Base-by-base conservation (phyloP, 2,113 vertebrate species). In the Seriola aureovittata region DNA sequence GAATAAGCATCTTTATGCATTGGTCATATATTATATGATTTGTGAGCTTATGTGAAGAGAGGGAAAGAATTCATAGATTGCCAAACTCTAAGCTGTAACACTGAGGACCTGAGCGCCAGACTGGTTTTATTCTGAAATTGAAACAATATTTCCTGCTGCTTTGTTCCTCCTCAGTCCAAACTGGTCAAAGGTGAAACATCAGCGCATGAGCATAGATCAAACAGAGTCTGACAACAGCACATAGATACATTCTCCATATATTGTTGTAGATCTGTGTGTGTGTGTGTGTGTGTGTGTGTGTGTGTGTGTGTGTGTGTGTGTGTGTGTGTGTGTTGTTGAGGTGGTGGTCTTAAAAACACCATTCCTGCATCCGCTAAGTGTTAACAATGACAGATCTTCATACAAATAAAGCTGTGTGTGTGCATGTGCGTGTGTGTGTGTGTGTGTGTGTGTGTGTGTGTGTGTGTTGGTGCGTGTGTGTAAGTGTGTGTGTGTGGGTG, bases 51-150 rank as follows among this genome's bases (percentile, higher is more conserved):
- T 3, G 36, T 32, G 17, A 1, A 55, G 17, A 42, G 11, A 66
- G 34, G 29, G 2, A 29, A 29, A 29, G 29, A 3, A 29, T 46
- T 78, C 16, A 69, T 5, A 82, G 9, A 65, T 12, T 9, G 40
- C 34, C 4, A 59, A 52, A 65, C 8, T 73, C 4, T 17, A 40
- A 58, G 19, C 7, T 40, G 5, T 54, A 8, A 1, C 10, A 71
- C 48, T 63, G 19, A 38, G 4, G 3, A 50, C 10, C 38, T 60
- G 40, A 14, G 23, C 19, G 14, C 14, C 10, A 5, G 19, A 29
- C n/a, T 46, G 57, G 48, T 65, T 78, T 87, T 73, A 83, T 74
- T 80, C 25, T 75, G 76, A 79, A 76, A 80, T 71, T 54, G 70
- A 79, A 79, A 76, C 44, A 71, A 34, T 23, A 46, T 59, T 74